Conservation (phyloP, 2,113 vertebrate species). For the Dipodomys merriami region DNA sequence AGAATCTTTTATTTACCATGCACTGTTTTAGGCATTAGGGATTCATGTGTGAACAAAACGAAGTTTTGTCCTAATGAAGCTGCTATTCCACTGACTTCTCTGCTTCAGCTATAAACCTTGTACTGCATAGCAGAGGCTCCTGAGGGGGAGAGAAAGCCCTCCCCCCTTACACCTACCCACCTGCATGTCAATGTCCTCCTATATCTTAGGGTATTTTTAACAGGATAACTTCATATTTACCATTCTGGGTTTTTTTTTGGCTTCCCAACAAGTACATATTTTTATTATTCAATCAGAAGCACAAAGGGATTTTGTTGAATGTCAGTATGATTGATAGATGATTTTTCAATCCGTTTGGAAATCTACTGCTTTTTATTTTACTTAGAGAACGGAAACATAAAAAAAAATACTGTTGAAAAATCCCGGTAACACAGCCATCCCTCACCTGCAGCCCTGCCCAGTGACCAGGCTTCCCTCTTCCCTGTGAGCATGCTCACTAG, state of each 20-base stretch:
- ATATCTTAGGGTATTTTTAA: not conserved
- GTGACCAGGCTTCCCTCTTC: not conserved
- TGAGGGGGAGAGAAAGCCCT: not conserved
- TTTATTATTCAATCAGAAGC: conserved; percentile 36
- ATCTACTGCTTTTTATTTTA: conserved; percentile 26
- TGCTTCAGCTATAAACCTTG: not conserved
- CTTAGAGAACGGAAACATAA: conserved; percentile 38
- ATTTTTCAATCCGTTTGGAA: conserved; percentile 57
- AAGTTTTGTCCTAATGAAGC: not conserved
- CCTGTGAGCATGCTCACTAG: not conserved
- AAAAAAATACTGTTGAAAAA: not conserved
- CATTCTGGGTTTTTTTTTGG: conserved; percentile 19
- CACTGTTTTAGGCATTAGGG: not conserved
- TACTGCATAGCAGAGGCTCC: not conserved
- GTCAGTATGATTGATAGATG: conserved; percentile 30
- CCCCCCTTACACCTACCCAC: not conserved
- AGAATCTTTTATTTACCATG: conserved; percentile 7
- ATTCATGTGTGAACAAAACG: not conserved
- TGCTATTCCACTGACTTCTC: not conserved
- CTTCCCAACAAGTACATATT: conserved; percentile 47
- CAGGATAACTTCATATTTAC: conserved; percentile 30
- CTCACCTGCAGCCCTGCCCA: not conserved
- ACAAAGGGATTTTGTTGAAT: conserved; percentile 31
- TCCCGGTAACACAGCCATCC: not conserved
- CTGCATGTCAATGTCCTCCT: not conserved